Conservation (phyloP, 2,113 vertebrate species). For the Elachura formosa region DNA sequence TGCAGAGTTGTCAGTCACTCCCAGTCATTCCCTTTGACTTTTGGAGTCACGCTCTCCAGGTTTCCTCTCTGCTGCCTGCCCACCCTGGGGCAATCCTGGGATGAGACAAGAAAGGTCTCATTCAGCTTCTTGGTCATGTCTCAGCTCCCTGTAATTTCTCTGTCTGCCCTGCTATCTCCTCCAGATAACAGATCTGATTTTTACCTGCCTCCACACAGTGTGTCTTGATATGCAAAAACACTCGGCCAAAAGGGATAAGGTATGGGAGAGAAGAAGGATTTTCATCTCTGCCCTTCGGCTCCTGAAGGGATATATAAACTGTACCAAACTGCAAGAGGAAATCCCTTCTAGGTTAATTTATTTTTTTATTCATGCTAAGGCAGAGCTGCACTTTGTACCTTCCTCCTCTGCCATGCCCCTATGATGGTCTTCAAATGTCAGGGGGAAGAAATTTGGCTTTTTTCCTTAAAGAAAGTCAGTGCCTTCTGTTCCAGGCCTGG, state of each 20-base stretch:
- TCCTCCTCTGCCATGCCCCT: background rate
- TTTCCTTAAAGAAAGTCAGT: background rate
- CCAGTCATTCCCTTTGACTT: background rate
- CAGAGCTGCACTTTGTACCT: background rate
- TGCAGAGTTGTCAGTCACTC: background rate
- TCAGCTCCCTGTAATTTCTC: background rate
- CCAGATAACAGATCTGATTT: background rate
- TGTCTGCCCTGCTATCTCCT: background rate
- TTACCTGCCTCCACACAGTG: background rate
- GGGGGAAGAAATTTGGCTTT: background rate
- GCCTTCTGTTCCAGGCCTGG: background rate
- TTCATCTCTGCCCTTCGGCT: background rate
- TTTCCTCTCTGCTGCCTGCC: background rate
- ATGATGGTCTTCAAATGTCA: background rate
- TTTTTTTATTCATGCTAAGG: background rate
- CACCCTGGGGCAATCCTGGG: background rate
- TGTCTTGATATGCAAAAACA: background rate
- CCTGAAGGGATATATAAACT: background rate
- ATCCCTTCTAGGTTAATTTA: background rate
- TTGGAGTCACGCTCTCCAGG: fast-evolving
- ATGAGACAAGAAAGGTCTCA: background rate
- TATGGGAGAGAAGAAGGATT: background rate
- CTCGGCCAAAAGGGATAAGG: background rate
- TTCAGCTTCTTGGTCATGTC: background rate
- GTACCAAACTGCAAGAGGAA: background rate